phyloP scores from a whole-genome alignment of 2,113 vertebrate genomes.

The Thermophis baileyi region DNA sequence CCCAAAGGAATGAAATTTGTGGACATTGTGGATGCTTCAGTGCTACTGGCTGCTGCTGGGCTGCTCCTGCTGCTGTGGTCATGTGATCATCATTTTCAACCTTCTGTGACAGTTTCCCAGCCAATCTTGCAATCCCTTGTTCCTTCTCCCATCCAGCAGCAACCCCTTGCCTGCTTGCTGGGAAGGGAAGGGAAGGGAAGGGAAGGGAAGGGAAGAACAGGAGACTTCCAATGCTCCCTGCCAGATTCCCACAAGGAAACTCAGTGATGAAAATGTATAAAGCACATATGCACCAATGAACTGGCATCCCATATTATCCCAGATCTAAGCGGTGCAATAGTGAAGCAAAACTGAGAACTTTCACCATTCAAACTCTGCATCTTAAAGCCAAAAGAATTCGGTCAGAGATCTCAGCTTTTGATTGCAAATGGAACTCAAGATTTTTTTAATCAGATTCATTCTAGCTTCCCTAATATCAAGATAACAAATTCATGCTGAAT shows the following conservation, averaged over 20 bases:
- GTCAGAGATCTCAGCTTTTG: background rate
- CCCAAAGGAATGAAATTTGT: background rate
- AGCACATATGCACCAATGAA: background rate
- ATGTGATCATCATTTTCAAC: background rate
- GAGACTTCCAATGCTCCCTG: background rate
- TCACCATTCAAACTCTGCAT: background rate
- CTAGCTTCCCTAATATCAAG: background rate
- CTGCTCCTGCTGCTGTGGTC: background rate
- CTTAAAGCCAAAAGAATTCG: background rate
- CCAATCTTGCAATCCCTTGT: background rate
- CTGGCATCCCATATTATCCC: background rate
- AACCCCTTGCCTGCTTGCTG: background rate
- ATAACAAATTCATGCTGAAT: background rate
- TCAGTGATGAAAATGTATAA: background rate
- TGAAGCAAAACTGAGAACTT: background rate
- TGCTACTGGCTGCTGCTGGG: background rate
- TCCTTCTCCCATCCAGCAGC: background rate
- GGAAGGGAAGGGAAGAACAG: background rate
- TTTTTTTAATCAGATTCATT: background rate
- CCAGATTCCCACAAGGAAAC: background rate
- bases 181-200: background rate
- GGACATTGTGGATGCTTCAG: background rate
- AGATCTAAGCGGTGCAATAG: background rate
- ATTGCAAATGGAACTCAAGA: background rate
- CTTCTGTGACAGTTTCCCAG: background rate